Conservation (phyloP, 2,113 vertebrate genomes). For the Chaetops frenatus region DNA sequence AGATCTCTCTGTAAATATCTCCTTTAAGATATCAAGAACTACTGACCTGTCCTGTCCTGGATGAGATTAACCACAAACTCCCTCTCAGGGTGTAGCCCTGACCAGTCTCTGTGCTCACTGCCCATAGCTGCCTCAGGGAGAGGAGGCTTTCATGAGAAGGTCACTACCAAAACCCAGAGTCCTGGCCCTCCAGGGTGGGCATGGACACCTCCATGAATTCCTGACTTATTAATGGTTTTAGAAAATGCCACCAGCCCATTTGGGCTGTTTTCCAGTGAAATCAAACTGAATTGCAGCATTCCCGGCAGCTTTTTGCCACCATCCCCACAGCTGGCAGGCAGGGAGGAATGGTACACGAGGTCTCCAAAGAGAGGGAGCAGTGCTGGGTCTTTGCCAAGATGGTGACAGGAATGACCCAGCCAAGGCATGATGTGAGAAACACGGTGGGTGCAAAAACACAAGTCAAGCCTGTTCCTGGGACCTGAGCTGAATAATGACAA, state of each 20-base stretch:
- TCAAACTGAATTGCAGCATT: neutral
- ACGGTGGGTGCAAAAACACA: rapidly evolving
- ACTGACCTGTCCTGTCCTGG: neutral
- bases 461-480: neutral
- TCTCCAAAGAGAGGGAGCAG: neutral
- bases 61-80: rapidly evolving
- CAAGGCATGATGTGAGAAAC: neutral
- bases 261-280: rapidly evolving
- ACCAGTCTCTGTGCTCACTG: rapidly evolving
- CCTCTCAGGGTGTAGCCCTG: neutral
- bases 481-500: neutral
- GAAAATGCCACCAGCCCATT: neutral
- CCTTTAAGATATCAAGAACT: neutral
- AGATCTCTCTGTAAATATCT: neutral
- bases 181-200: neutral
- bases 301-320: rapidly evolving
- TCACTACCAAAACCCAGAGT: neutral
- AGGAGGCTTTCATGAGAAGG: neutral
- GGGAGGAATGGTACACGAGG: neutral
- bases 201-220: rapidly evolving
- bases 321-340: rapidly evolving
- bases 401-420: neutral
- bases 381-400: neutral
- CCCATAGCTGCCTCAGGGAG: neutral
- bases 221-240: neutral